Percentiles rank a stretch among this genome's conserved stretches.
Evolutionary conservation across 2,888 invertebrate genomes (phyloP).

Genomic region (Alcis repandata): DNA sequence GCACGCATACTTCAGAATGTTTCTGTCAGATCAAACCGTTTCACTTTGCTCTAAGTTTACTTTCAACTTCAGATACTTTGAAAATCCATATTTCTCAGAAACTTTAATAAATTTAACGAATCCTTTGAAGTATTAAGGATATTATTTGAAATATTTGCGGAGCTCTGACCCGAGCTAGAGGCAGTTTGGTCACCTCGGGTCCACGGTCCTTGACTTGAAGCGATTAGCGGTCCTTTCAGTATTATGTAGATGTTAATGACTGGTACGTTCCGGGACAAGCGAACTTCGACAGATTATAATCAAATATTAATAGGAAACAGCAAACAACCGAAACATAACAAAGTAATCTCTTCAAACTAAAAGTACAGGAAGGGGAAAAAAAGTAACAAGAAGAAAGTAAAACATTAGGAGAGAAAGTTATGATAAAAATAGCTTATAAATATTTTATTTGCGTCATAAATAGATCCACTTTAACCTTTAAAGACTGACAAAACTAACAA

Average conservation of each 20-base stretch:
- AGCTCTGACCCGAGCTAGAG: constrained; percentile 12
- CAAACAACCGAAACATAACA: not conserved
- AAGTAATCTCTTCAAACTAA: not conserved
- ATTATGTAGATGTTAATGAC: constrained; percentile 10
- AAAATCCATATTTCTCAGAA: not conserved
- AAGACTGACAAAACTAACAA: not conserved
- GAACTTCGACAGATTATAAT: constrained; percentile 22
- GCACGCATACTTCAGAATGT: constrained; percentile 32
- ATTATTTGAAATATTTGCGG: constrained; percentile 13
- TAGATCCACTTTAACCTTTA: no score
- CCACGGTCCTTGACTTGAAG: constrained; percentile 18
- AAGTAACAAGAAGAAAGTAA: not conserved
- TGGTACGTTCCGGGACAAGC: constrained; percentile 3
- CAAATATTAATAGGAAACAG: not conserved
- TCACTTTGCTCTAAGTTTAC: constrained; percentile 18
- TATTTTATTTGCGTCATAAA: no score
- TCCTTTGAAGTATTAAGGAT: constrained; percentile 17
- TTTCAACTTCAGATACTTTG: constrained; percentile 16
- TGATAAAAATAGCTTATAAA: not conserved
- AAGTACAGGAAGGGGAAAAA: not conserved
- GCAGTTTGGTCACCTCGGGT: constrained; percentile 9
- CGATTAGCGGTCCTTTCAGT: constrained; percentile 19
- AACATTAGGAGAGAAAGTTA: not conserved
- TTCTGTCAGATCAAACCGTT: constrained; percentile 20
- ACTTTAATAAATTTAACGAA: constrained; percentile 3